Evolutionary conservation across 2,888 invertebrate genomes (phyloP).

Genomic region (Rotaria socialis): DNA sequence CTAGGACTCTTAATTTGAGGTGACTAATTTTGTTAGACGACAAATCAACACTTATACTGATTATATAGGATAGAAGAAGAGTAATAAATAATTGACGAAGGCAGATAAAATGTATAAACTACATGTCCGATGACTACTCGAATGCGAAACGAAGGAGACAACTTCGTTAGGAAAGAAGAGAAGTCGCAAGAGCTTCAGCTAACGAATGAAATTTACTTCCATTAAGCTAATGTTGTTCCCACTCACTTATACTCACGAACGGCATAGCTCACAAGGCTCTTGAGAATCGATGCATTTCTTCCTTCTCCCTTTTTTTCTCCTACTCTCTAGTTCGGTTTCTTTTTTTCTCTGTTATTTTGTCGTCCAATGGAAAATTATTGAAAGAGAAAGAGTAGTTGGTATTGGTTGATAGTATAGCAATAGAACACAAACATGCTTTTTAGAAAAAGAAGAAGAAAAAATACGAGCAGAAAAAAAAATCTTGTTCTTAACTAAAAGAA

Average conservation of each 20-base stretch:
- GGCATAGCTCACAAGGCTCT: slow-evolving; percentile 22
- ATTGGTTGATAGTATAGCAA: not conserved
- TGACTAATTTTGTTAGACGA: slow-evolving; percentile 32
- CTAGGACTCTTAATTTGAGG: slow-evolving; percentile 30
- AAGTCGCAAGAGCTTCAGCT: not conserved
- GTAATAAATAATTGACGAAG: slow-evolving; percentile 10
- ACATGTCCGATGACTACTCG: not conserved
- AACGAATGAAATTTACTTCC: slow-evolving; percentile 29
- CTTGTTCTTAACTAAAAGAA: not conserved
- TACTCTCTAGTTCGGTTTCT: not conserved
- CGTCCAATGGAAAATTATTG: not conserved
- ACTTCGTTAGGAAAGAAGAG: slow-evolving; percentile 23
- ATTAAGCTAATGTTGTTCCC: slow-evolving; percentile 29
- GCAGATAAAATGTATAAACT: not conserved
- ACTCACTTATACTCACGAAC: slow-evolving; percentile 23
- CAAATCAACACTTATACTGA: slow-evolving; percentile 37
- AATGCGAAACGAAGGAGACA: slow-evolving; percentile 29
- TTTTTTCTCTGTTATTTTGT: not conserved
- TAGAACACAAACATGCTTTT: not conserved
- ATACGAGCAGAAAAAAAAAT: not conserved
- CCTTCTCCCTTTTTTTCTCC: not conserved
- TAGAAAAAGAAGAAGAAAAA: not conserved
- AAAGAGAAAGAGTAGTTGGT: not conserved
- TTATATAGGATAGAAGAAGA: not conserved
- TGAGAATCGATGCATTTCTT: slow-evolving; percentile 20